Base-by-base conservation (phyloP, 2,888 invertebrate genomes). In the Epistrophella euchroma region DNA sequence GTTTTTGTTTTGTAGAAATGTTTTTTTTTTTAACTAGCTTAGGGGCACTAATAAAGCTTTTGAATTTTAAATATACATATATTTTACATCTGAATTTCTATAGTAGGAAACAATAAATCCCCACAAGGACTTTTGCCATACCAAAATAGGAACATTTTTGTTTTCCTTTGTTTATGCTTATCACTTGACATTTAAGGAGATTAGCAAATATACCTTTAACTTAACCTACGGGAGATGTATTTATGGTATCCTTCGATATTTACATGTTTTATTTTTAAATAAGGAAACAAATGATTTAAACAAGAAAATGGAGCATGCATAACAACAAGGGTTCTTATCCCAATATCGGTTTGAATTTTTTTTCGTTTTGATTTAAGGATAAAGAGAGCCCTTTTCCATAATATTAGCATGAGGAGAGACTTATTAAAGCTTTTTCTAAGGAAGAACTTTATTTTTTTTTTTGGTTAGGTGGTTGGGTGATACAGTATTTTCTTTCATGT, bases 311-410 rank as follows among this genome's bases (percentile, higher is more conserved):
- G 25, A 68, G 50, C 64, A 55, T 64, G 32, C 35, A 78, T 55
- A 64, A 71, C 55, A 25, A 25, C 25, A 7, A 2, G 32, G 5
- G 5, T 58, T 62, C 50, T 43, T 28, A 13, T 52, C 72, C 66
- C 11, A 58, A 82, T 72, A 77, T 82, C 58, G 58, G 66, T 58
- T 82, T 77, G 66, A 66, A 1, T 28, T 5, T 28, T 28, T 32
- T 32, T 32, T 32, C 9, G 40, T 62, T 22, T 15, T 56, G 10
- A 13, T 47, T n/a, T 25, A 45, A 32, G 66, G 22, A 68, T 73
- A 35, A 28, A 43, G 50, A 76, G 58, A 72, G 77, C 43, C 55
- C 60, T 66, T 72, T 64, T 19, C 2, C 50, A 72, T 55, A 55
- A 17, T n/a, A 77, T 82, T 77, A 82, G 71, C 72, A 66, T 66